These are phyloP conservation scores for Squalus acanthias DNA, from an alignment of 2,797 vertebrate species.

Conservation along the genomic window DNA sequence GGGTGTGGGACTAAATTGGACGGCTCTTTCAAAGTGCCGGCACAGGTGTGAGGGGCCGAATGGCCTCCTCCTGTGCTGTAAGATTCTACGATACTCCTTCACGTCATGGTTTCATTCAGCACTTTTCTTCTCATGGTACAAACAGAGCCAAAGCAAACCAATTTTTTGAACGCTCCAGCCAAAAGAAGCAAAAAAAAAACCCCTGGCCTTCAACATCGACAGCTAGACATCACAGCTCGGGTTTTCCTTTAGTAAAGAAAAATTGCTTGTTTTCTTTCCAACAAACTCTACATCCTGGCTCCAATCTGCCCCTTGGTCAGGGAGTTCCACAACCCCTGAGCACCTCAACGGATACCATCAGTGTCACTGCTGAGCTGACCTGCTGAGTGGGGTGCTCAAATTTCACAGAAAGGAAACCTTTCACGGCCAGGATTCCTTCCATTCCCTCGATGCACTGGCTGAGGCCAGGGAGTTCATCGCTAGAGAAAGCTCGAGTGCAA, in stretches of 20 bases:
- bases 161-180: neutral
- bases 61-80: neutral
- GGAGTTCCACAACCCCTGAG: neutral
- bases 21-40: neutral
- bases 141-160: neutral
- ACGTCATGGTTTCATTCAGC: neutral
- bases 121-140: neutral
- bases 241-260: no score
- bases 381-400: neutral
- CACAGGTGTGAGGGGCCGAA: neutral
- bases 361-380: neutral
- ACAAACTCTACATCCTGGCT: neutral
- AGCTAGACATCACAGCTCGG: neutral
- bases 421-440: neutral
- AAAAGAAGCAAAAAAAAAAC: neutral
- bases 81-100: neutral
- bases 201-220: neutral
- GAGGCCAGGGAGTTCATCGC: neutral
- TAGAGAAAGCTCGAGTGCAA: neutral
- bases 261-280: neutral
- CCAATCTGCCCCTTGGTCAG: neutral
- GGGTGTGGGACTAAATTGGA: neutral
- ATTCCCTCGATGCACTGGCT: neutral
- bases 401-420: neutral
- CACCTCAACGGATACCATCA: neutral